Base-by-base conservation (phyloP, 23 tunicate genomes). In the Phallusia fumigata region DNA sequence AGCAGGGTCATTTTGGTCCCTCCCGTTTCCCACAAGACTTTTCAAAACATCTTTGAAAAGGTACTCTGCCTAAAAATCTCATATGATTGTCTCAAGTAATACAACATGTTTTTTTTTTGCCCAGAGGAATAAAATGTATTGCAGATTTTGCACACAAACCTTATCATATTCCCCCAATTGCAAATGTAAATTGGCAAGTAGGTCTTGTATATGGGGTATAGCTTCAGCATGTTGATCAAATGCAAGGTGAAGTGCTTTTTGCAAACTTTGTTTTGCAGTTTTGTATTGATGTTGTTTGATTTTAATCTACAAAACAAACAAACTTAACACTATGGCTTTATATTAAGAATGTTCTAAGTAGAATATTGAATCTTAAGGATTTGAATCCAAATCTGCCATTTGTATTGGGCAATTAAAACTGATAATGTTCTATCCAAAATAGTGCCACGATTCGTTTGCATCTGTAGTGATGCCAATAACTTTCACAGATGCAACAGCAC, bases 141-240 rank as follows among this genome's bases (percentile, higher is more conserved):
- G n/a, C n/a, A n/a, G n/a, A n/a, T n/a, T 69, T 11, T 21, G 16
- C 18, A 44, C 82, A 24, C 65, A 31, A 6, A 87, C 90, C 85
- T 87, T 87, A 0, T 91, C 96, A 51, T 52, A 69, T 36, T 91
- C 74, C 52, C 78, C 72, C 3, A 30, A 21, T 0, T 75, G 79
- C 76, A 91, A 36, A 0, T 87, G 82, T 18, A 91, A 73, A 78
- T 89, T 93, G n/a, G 98, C 98, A n/a, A 88, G 88, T 33, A 85
- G 65, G 40, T 88, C 98, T 82, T 93, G 98, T 1, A 93, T 82
- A 73, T 85, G 34, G 0, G 90, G 88, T 28, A 89, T 80, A 31
- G 51, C 80, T 26, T 32, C 24, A 12, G 19, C 64, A 45, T 85
- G 30, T 15, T 35, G 30, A 33, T 73, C 84, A 0, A 86, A n/a